Evolutionary conservation across 2,797 vertebrate genomes (phyloP).

Genomic region (Adelosebastes latens): DNA sequence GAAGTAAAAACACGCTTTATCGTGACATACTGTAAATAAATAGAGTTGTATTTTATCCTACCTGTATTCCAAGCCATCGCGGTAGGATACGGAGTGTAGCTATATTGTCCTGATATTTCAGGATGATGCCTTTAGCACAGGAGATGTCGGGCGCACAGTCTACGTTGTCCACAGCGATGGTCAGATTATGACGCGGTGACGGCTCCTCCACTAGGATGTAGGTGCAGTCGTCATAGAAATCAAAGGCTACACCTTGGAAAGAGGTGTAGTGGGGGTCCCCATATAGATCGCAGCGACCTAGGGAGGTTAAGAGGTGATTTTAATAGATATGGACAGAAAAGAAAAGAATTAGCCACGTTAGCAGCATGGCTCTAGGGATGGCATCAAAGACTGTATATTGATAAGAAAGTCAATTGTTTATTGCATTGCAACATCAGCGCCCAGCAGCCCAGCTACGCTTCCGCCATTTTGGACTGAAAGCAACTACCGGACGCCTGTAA

Average conservation of each 20-base stretch:
- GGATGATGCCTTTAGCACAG: constrained; percentile 71
- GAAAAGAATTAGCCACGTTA: neutral
- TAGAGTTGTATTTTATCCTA: constrained; percentile 16
- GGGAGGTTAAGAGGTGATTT: neutral
- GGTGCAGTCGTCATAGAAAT: constrained; percentile 73
- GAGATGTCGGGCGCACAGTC: constrained; percentile 40
- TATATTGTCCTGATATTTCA: constrained; percentile 68
- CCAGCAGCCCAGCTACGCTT: too few species aligned
- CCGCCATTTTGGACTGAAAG: too few species aligned
- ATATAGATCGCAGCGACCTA: constrained; percentile 78
- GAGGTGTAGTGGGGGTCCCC: constrained; percentile 83
- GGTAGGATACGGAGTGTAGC: constrained; percentile 58
- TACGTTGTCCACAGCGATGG: constrained; percentile 77
- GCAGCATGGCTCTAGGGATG: too few species aligned
- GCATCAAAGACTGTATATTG: too few species aligned
- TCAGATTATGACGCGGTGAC: constrained; percentile 57
- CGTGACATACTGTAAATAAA: too few species aligned
- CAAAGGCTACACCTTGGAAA: constrained; percentile 67
- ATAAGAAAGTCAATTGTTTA: too few species aligned
- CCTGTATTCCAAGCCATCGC: constrained; percentile 33
- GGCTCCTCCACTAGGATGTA: constrained; percentile 78
- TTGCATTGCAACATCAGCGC: too few species aligned
- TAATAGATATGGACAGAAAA: neutral
- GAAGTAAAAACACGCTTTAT: neutral
- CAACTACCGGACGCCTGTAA: too few species aligned